Evolutionary conservation across 2,888 invertebrate species (phyloP).

Genomic region (Carabus problematicus): DNA sequence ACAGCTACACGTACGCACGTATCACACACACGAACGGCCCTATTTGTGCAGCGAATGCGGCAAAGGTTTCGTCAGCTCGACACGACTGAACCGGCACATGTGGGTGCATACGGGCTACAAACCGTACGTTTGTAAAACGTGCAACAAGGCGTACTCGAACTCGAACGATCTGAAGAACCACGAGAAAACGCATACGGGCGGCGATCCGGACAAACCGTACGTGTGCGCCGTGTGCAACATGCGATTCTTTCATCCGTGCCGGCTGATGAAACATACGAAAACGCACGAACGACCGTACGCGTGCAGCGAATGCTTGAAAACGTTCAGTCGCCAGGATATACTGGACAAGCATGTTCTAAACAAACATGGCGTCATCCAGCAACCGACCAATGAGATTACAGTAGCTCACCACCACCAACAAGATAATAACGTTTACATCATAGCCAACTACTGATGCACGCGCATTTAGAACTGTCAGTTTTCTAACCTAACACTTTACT

Average conservation of each 20-base stretch:
- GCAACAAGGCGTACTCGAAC: constrained; percentile 54
- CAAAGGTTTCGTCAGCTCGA: constrained; percentile 56
- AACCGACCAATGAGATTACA: constrained; percentile 11
- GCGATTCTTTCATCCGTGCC: constrained; percentile 57
- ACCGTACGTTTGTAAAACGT: constrained; percentile 53
- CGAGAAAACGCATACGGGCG: constrained; percentile 49
- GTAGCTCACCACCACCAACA: no score
- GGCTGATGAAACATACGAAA: constrained; percentile 61
- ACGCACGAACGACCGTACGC: constrained; percentile 55
- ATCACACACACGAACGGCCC: constrained; percentile 56
- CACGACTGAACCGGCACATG: constrained; percentile 56
- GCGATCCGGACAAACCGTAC: constrained; percentile 52
- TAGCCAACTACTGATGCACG: constrained; percentile 19
- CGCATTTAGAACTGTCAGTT: no score
- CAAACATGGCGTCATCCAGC: constrained; percentile 47
- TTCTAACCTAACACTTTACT: no score
- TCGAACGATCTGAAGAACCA: constrained; percentile 55
- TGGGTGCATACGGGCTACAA: constrained; percentile 56
- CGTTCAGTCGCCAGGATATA: constrained; percentile 49
- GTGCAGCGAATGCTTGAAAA: constrained; percentile 52
- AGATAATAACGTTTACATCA: constrained; percentile 30
- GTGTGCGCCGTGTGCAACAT: constrained; percentile 52
- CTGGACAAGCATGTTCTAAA: constrained; percentile 51
- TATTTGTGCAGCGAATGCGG: constrained; percentile 57
- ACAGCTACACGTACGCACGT: constrained; percentile 55